Evolutionary conservation across 2,113 vertebrate genomes (phyloP), one percentile per base, ranked within the genome.

Genomic region (Tichodroma muraria): DNA sequence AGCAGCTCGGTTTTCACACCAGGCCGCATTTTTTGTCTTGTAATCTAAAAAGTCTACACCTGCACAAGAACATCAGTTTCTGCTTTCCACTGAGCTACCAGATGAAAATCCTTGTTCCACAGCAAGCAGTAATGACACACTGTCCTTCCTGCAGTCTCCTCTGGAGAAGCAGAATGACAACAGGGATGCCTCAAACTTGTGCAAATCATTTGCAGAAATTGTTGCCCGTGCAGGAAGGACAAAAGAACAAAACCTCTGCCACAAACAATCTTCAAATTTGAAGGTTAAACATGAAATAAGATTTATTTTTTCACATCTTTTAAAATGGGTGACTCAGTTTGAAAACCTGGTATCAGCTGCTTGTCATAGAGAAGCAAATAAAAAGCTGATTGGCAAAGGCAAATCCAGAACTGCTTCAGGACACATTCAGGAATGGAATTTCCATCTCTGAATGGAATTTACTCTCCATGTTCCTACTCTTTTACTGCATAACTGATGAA

Each of bases 61-160:
- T 88, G 90, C 59, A 85, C 38, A 77, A 59, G 56, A 54, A 72
- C 37, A 92, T 89, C 70, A 82, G 31, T 45, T 85, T 8, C 66
- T 69, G 76, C 35, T 83, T 91, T 94, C 73, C 83, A 88, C 63
- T 94, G 88, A 87, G 92, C 71, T 54, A 87, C 56, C 84, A 93
- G 59, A 95, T 84, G 60, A 83, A 88, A 96, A 91, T 25, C 7
- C 69, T 79, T 85, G 49, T 88, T 93, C 54, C 84, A 59, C 68
- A 79, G 83, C 63, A 54, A 90, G 92, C 54, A 89, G n/a, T 87
- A 68, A 95, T 56, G 50, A 60, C 42, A 94, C 33, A 10, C 22
- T 89, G 77, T 82, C 93, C 65, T 90, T 52, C 65, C 20, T 61
- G 57, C 72, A 68, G 61, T 7, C 73, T 93, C 25, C 73, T 53